Evolutionary conservation across 2,888 invertebrate genomes (phyloP).

Genomic region (Atherix ibis): DNA sequence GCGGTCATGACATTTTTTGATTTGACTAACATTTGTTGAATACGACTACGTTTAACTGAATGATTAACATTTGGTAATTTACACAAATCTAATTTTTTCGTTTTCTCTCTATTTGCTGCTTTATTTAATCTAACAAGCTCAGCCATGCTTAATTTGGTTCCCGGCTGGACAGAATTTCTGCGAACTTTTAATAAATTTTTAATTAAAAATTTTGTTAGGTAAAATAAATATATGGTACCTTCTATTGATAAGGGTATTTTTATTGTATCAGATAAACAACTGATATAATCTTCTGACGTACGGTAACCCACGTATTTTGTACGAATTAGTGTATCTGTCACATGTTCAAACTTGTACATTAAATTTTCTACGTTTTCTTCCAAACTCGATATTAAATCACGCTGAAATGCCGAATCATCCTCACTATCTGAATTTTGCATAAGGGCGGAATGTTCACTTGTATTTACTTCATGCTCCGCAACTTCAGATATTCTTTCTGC

Average conservation of each 20-base stretch:
- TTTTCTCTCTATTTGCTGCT: slow-evolving; percentile 33
- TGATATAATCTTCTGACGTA: background rate
- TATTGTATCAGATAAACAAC: no score
- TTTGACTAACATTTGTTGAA: slow-evolving; percentile 29
- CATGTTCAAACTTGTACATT: slow-evolving; percentile 53
- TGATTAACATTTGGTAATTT: slow-evolving; percentile 20
- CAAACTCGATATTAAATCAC: slow-evolving; percentile 50
- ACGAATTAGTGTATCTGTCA: slow-evolving; percentile 50
- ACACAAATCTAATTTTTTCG: slow-evolving; percentile 19
- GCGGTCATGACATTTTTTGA: slow-evolving; percentile 36
- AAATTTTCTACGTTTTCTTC: slow-evolving; percentile 54
- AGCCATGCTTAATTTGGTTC: slow-evolving; percentile 41
- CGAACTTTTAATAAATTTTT: slow-evolving; percentile 22
- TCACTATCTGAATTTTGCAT: slow-evolving; percentile 32
- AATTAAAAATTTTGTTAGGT: no score
- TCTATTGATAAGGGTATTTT: no score
- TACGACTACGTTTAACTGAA: slow-evolving; percentile 12
- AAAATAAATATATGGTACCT: no score
- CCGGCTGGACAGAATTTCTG: slow-evolving; percentile 44
- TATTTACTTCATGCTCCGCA: no score
- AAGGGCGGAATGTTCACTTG: no score
- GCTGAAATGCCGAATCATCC: slow-evolving; percentile 37
- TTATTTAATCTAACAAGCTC: slow-evolving; percentile 42
- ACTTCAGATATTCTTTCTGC: no score
- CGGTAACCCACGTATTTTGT: no score